A percentile compares a stretch with the other conserved stretches of the same genome.
These are phyloP conservation scores for Podabrus alpinus DNA, from an alignment of 2,888 invertebrate genomes.

Conservation along the genomic window DNA sequence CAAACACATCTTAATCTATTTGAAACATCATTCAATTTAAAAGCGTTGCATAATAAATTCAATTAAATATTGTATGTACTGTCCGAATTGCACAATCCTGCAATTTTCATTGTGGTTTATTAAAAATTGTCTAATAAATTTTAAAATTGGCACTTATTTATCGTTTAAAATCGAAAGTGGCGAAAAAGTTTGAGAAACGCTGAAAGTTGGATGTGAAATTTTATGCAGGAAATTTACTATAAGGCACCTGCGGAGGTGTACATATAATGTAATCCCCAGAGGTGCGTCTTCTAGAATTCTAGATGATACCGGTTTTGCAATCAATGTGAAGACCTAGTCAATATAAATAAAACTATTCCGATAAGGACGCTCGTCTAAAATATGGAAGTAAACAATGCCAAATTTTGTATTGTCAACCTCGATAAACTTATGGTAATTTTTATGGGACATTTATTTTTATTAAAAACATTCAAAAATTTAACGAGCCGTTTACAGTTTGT, in stretches of 20 bases:
- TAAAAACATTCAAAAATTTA: neutral
- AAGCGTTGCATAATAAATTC: slow-evolving; percentile 15
- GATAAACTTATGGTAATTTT: neutral
- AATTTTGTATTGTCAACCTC: neutral
- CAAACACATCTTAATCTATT: slow-evolving; percentile 13
- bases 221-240: slow-evolving; percentile 8
- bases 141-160: neutral
- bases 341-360: neutral
- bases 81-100: slow-evolving; percentile 14
- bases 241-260: slow-evolving; percentile 36
- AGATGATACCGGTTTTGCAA: slow-evolving; percentile 42
- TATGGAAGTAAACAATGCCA: neutral
- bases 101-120: slow-evolving; percentile 1
- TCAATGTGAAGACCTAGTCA: neutral
- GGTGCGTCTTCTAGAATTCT: slow-evolving; percentile 35
- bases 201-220: neutral
- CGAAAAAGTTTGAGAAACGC: neutral
- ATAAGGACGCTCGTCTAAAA: neutral
- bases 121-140: neutral
- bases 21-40: slow-evolving; percentile 13
- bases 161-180: neutral
- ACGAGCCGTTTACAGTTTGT: neutral
- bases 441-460: neutral
- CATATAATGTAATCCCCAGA: slow-evolving; percentile 27
- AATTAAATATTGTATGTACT: slow-evolving; percentile 16